phyloP scores from a whole-genome alignment of 2,888 invertebrate species.

The Apamea sordens region DNA sequence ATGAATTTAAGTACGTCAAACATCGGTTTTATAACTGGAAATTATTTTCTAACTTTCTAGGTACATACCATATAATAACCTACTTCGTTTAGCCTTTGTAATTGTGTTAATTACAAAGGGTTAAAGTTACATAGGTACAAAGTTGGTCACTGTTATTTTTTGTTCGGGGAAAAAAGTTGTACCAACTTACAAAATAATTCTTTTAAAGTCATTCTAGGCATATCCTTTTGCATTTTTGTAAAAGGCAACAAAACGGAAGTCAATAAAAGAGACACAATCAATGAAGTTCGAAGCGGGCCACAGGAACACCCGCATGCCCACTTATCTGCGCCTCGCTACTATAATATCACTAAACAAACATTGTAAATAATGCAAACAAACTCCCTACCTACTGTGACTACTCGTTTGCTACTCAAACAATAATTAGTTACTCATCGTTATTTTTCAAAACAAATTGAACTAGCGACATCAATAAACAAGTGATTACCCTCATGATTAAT shows the following conservation, averaged over 20 bases:
- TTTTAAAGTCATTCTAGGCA: neutral
- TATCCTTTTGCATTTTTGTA: neutral
- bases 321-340: conserved; percentile 52
- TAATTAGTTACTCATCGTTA: conserved; percentile 48
- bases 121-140: neutral
- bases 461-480: conserved; percentile 37
- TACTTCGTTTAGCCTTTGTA: neutral
- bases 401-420: conserved; percentile 59
- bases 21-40: neutral
- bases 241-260: conserved; percentile 51
- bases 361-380: conserved; percentile 61
- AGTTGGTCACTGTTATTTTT: conserved; percentile 2
- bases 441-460: conserved; percentile 60
- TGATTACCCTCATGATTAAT: conserved; percentile 17
- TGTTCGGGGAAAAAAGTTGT: neutral
- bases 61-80: neutral
- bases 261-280: conserved; percentile 42
- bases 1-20: conserved; percentile 13
- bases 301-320: conserved; percentile 61
- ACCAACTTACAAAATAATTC: neutral
- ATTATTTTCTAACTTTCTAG: neutral
- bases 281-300: conserved; percentile 33
- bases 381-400: conserved; percentile 43
- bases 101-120: neutral
- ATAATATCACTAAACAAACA: conserved; percentile 62